Conservation (phyloP, 2,113 vertebrate species). For the Pontoporia blainvillei region DNA sequence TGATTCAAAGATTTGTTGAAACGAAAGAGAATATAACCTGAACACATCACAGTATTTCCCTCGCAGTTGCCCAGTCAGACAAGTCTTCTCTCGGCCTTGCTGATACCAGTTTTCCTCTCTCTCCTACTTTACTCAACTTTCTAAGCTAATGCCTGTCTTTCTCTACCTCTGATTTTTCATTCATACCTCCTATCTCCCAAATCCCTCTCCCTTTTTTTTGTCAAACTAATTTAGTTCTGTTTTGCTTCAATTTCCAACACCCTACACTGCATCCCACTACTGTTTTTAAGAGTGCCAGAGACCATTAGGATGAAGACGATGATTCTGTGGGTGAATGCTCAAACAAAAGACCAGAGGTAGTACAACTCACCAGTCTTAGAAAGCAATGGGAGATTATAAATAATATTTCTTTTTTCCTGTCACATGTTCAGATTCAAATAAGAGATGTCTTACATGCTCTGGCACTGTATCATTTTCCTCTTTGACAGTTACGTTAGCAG, state of each 20-base stretch:
- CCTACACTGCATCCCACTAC: neutral
- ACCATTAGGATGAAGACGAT: slow-evolving; percentile 23
- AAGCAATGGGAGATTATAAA: slow-evolving; percentile 51
- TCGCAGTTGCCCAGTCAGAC: neutral
- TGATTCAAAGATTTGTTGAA: neutral
- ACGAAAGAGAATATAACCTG: neutral
- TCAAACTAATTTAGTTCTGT: slow-evolving; percentile 34
- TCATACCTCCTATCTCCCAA: neutral
- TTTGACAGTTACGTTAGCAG: slow-evolving; percentile 64
- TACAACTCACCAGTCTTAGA: neutral
- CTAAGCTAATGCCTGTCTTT: neutral
- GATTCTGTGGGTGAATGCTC: slow-evolving; percentile 15
- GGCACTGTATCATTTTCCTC: slow-evolving; percentile 41
- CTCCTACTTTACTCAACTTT: neutral
- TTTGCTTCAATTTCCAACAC: slow-evolving; percentile 19
- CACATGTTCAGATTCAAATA: slow-evolving; percentile 53
- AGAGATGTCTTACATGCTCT: slow-evolving; percentile 46
- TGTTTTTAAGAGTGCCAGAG: slow-evolving; percentile 42
- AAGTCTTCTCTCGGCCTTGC: neutral
- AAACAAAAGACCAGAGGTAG: slow-evolving; percentile 52
- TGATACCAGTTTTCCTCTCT: neutral
- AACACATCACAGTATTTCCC: neutral
- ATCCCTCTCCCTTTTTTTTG: neutral
- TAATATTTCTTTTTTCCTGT: slow-evolving; percentile 10
- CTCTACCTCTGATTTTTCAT: neutral